phyloP scores from a whole-genome alignment of 2,888 invertebrate genomes.

The Mythimna impura region DNA sequence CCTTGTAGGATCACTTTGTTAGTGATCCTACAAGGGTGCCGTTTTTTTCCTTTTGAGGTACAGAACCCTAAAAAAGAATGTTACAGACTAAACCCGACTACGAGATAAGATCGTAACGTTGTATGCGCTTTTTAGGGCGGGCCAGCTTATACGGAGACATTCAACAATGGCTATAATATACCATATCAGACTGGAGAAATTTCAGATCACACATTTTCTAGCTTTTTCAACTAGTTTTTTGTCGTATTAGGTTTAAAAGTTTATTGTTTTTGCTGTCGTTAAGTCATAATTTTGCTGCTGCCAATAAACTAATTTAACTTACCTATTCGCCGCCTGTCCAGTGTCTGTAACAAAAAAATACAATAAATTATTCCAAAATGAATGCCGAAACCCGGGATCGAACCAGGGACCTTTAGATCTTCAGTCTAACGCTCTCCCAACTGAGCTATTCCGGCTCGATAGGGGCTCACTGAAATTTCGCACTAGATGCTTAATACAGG shows the following conservation, averaged over 20 bases:
- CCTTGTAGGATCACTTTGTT: too few species aligned
- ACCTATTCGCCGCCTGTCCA: conserved; percentile 65
- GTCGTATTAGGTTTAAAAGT: neutral
- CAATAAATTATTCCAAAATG: conserved; percentile 51
- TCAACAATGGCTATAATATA: too few species aligned
- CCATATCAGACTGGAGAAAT: too few species aligned
- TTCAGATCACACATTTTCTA: neutral
- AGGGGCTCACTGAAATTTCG: conserved; percentile 32
- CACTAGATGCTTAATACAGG: conserved; percentile 13
- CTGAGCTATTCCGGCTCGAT: conserved; percentile 91
- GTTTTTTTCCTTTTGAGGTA: too few species aligned
- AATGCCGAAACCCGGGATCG: conserved; percentile 93
- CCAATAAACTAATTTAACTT: conserved; percentile 36
- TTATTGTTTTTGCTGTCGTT: neutral
- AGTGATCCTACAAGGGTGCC: too few species aligned
- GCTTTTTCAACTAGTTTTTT: neutral
- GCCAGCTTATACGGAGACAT: too few species aligned
- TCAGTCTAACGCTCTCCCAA: conserved; percentile 93
- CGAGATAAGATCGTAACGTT: too few species aligned
- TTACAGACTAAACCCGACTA: too few species aligned
- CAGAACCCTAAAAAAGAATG: too few species aligned
- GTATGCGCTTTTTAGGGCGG: too few species aligned
- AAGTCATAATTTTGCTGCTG: neutral
- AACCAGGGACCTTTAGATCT: conserved; percentile 94
- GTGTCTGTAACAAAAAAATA: conserved; percentile 72